These are phyloP conservation scores for Mystacornis crossleyi DNA, from an alignment of 2,113 vertebrate species.

Conservation along the genomic window DNA sequence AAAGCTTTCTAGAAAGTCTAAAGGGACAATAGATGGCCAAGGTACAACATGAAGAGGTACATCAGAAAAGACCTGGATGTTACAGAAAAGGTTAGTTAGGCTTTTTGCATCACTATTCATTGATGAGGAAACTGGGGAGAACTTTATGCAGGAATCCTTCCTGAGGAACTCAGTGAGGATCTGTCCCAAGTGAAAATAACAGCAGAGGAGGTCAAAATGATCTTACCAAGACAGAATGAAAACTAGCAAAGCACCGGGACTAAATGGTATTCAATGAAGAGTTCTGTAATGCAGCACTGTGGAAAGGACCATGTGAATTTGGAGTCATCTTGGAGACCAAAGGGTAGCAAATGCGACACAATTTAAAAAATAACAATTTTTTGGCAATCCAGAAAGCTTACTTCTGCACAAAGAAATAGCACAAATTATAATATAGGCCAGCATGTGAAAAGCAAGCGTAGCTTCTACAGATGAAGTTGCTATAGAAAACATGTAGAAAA, in stretches of 20 bases:
- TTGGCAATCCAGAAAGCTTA: neutral
- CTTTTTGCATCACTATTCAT: neutral
- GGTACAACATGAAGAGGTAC: neutral
- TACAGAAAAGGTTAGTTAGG: neutral
- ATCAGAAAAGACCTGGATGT: neutral
- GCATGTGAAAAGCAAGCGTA: neutral
- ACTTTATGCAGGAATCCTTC: neutral
- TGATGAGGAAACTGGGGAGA: neutral
- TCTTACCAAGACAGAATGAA: neutral
- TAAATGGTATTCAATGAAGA: neutral
- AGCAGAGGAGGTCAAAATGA: neutral
- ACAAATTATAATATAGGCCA: neutral
- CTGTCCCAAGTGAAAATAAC: neutral
- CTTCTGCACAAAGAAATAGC: neutral
- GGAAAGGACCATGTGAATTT: neutral
- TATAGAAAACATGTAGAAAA: neutral
- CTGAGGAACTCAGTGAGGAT: neutral
- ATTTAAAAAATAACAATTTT: neutral
- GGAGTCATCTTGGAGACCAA: neutral
- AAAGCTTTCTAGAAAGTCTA: neutral
- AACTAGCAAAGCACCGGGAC: neutral
- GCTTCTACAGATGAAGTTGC: neutral
- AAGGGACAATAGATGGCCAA: neutral
- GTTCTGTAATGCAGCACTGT: neutral
- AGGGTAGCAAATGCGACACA: neutral